Conservation (phyloP, 2,113 vertebrate species). For the Acrocephalus arundinaceus region DNA sequence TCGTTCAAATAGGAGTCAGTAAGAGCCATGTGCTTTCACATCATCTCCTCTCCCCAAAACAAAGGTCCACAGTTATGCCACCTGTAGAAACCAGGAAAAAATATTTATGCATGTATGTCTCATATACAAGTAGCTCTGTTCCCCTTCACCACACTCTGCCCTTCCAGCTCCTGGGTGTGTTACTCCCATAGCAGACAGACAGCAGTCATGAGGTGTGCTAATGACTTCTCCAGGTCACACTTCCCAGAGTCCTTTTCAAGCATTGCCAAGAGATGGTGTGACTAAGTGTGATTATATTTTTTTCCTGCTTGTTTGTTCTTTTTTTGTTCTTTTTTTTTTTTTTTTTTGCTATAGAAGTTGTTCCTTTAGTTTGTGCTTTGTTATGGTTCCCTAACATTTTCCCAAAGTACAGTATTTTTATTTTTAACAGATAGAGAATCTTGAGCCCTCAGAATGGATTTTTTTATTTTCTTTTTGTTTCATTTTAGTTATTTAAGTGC, state of each 20-base stretch:
- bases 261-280: slow-evolving; percentile 11
- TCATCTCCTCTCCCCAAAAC: neutral
- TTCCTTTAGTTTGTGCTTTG: slow-evolving; percentile 74
- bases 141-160: neutral
- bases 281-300: neutral
- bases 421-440: slow-evolving; percentile 55
- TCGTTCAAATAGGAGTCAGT: neutral
- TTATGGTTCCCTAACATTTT: slow-evolving; percentile 52
- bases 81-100: slow-evolving; percentile 10
- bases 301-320: neutral
- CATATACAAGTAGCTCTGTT: neutral
- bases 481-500: slow-evolving; percentile 10
- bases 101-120: neutral
- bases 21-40: neutral
- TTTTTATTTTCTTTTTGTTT: neutral
- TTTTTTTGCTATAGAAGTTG: slow-evolving; percentile 45
- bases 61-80: neutral
- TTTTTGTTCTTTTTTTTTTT: neutral
- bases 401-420: slow-evolving; percentile 34
- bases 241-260: slow-evolving; percentile 47
- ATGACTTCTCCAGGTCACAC: neutral
- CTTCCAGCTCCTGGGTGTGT: neutral
- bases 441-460: slow-evolving; percentile 51
- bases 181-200: neutral
- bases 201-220: neutral